A percentile compares a stretch with the other conserved stretches of the same genome.
Evolutionary conservation across 2,113 vertebrate genomes (phyloP).

Genomic region (Sinocyclocheilus grahami): DNA sequence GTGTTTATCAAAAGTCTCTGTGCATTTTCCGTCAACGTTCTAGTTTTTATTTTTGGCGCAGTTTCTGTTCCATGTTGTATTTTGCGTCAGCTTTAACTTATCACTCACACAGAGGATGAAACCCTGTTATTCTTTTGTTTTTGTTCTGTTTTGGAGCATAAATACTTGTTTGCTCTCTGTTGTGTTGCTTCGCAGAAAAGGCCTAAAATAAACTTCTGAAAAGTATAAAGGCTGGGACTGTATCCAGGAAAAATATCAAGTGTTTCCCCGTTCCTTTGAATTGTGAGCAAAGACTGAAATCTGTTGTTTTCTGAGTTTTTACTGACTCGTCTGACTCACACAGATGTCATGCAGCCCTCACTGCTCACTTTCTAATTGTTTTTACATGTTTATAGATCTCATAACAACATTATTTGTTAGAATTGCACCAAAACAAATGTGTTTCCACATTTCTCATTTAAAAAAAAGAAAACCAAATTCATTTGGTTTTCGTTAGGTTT

Average conservation of each 20-base stretch:
- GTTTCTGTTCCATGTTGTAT: neutral
- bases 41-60: too few relatives aligned
- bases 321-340: neutral
- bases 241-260: neutral
- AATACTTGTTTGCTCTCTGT: neutral
- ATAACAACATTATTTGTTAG: neutral
- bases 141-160: neutral
- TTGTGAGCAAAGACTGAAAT: neutral
- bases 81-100: conserved; percentile 12
- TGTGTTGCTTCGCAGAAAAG: conserved; percentile 26
- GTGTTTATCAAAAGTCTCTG: too few relatives aligned
- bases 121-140: neutral
- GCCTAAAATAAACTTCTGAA: conserved; percentile 45
- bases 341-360: neutral
- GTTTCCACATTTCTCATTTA: neutral
- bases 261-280: neutral
- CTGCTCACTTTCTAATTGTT: neutral
- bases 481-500: neutral
- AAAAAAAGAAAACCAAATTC: neutral
- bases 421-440: neutral
- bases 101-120: neutral
- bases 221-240: neutral
- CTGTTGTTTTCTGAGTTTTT: neutral
- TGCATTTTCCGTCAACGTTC: too few relatives aligned
- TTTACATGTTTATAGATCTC: neutral